Evolutionary conservation across 2,797 vertebrate genomes (phyloP), one percentile per base, ranked within the genome.

Genomic region (Tachyglossus aculeatus): DNA sequence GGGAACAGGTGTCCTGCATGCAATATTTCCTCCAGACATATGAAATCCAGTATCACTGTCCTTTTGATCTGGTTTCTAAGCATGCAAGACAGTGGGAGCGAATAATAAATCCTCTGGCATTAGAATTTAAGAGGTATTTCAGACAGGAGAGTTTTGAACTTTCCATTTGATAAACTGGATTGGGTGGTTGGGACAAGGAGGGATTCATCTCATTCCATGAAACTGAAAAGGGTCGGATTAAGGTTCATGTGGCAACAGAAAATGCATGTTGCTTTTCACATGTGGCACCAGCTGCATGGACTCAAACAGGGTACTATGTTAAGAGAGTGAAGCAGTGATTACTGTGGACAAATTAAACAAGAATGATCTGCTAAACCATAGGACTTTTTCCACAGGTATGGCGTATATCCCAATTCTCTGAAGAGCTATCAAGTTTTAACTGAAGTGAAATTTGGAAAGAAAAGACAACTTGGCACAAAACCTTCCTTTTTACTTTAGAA

Each of bases 11-110:
- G 58, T 43, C 59, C 43, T 47, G 41, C 24, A 1, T 67, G 38
- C 57, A 59, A 6, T 29, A 38, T 63, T 88, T 81, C 47, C 63
- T 82, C n/a, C 59, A 86, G 56, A 77, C 34, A 55, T 67, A 37
- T 89, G 67, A 86, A 82, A 78, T 62, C 12, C n/a, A 80, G 15
- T 32, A 61, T 37, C 43, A 59, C 41, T 77, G 50, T 71, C 77
- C 48, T 74, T 79, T 32, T 41, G 63, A 47, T 27, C 3, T 38
- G 29, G 57, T 84, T 85, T 74, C 77, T 58, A 75, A 82, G 43
- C 8, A 71, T 75, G 67, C 24, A n/a, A 74, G 82, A 63, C 54
- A 74, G 53, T 9, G 38, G 9, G 50, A 10, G 0, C 48, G 12
- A 22, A 40, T 14, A n/a, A 55, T 62, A 84, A 82, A 68, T 78